Percentiles rank a stretch among this genome's conserved stretches.
phyloP scores from a whole-genome alignment of 37 sponge, comb jelly and placozoan species.

The Beroe forskalii region DNA sequence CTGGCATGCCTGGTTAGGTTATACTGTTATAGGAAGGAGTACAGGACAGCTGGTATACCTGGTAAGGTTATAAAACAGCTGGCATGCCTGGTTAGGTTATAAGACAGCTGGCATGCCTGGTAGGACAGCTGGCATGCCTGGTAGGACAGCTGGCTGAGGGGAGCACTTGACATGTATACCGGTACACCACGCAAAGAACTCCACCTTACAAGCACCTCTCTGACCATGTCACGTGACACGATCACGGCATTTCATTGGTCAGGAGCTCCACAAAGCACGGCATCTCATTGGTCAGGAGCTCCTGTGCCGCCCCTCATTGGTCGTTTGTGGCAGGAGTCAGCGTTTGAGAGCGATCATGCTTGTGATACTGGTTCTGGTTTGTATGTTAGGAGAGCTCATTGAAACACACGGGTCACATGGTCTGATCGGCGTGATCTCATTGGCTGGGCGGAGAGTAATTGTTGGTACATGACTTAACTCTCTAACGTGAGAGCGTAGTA shows the following conservation, averaged over 20 bases:
- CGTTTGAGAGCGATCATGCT: not conserved
- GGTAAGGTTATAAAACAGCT: no score
- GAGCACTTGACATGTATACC: no score
- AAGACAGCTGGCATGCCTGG: not conserved
- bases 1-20: no score
- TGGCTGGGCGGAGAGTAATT: not conserved
- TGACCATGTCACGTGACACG: no score
- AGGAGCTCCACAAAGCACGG: not conserved
- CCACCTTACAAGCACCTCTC: not conserved
- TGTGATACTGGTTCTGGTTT: slow-evolving; percentile 32
- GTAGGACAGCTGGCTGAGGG: no score
- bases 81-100: no score
- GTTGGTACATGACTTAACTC: slow-evolving; percentile 56
- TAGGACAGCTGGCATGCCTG: not conserved
- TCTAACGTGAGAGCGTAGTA: not conserved
- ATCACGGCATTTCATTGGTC: not conserved
- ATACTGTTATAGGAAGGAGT: no score
- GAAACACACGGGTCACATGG: not conserved
- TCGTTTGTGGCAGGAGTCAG: not conserved
- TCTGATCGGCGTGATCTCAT: not conserved
- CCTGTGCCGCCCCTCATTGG: not conserved
- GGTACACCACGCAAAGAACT: no score
- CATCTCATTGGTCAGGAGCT: not conserved
- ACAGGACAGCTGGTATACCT: no score
- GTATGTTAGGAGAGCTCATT: not conserved